Base-by-base conservation (phyloP, 2,888 invertebrate genomes). In the Odontocolon sp. region DNA sequence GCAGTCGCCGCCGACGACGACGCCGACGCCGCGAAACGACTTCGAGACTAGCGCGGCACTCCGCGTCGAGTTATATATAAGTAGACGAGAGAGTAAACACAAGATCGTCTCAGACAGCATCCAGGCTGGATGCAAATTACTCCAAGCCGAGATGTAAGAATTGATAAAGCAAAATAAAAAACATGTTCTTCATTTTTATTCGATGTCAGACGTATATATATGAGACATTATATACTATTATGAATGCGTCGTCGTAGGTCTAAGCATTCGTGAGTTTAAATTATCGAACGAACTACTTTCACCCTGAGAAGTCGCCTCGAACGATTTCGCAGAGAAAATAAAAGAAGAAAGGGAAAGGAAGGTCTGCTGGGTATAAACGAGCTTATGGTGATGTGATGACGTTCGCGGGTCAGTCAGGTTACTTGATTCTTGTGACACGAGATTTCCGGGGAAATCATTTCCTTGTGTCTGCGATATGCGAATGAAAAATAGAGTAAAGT, bases 281-380 rank as follows among this genome's bases (percentile, higher is more conserved):
- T 61, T 28, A 59, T 36, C 38, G 26, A 28, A 59, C 61, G 38
- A 67, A 45, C 67, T 23, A 71, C 76, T 76, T 76, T 76, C 76
- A 71, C 76, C 54, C 47, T 38, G 66, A 40, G 47, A 71, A 71
- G 61, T 38, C 16, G 71, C 45, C 33, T 38, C 69, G 56, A 67
- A 57, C 21, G 31, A 61, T 70, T 76, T 61, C 28, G 76, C 66
- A 47, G 38, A 40, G 57, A 71, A 76, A 71, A 76, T 67, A 68
- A 63, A 71, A 14, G 42, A 67, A 61, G 71, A 77, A 71, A 77
- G 76, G 61, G 61, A 77, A 71, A 66, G 56, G 71, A 61, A 42
- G 61, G 26, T 66, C 50, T 36, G 59, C 57, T 23, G n/a, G n/a
- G n/a, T n/a, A n/a, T n/a, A n/a, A n/a, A n/a, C n/a, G n/a, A n/a